Evolutionary conservation across 2,797 vertebrate species (phyloP), one percentile per base, ranked within the genome.

Genomic region (Dryobates pubescens): DNA sequence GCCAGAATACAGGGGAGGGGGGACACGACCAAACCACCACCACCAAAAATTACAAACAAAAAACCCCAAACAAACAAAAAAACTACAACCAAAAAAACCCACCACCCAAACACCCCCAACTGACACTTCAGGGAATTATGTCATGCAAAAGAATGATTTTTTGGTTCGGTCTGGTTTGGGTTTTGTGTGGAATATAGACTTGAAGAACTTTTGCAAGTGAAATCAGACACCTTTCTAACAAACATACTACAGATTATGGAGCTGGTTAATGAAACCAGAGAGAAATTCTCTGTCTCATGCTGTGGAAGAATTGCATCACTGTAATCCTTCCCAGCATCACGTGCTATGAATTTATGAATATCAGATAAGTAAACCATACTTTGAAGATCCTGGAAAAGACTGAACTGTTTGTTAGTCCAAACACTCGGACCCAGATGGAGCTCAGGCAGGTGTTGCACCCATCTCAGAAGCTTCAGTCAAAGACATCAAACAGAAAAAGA

Each of bases 311-410:
- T 65, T 90, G 82, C 71, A 90, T 86, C 78, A 74, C 23, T 30
- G 8, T 7, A 23, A 68, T 79, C 86, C 38, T 73, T 91, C 71
- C 53, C 17, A 65, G 49, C 36, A 81, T 49, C 9, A 8, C 36
- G 38, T 38, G 57, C 54, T 62, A 51, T 30, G 64, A 92, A 79
- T 91, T 92, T 68, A 91, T 85, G 74, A 90, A 88, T 92, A 87
- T 77, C 56, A 89, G 62, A 32, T 64, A 71, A 74, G 29, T 34
- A 62, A 88, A 68, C 51, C 9, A 22, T 2, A 10, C 23, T 79
- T 88, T 53, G 20, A 59, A 88, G 24, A 73, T 43, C 47, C 70
- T 57, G 15, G 29, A 82, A 74, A 23, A 53, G 36, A 51, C 41
- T 18, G 23, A 74, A 80, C 56, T 27, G 18, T 36, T 43, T 74